Percentiles rank a stretch among this genome's conserved stretches.
phyloP scores from a whole-genome alignment of 2,888 invertebrate genomes.

The Abrostola tripartita region DNA sequence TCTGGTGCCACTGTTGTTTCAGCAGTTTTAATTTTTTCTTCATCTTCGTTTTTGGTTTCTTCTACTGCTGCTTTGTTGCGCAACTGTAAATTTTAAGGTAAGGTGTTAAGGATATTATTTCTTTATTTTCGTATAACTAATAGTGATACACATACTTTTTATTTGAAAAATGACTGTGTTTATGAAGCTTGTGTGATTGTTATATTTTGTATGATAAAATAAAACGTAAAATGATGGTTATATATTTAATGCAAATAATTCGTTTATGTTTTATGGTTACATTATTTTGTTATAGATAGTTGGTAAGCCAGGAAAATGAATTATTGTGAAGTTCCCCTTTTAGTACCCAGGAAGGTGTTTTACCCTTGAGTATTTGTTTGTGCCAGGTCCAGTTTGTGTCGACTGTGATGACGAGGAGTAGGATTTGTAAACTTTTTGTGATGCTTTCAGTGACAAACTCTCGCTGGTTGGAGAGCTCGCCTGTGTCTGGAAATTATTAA shows the following conservation, averaged over 20 bases:
- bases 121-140: constrained; percentile 2
- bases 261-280: too few relatives aligned
- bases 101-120: background rate
- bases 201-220: background rate
- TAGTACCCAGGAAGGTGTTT: constrained; percentile 48
- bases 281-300: too few relatives aligned
- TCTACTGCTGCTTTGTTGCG: constrained; percentile 69
- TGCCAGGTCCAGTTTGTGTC: constrained; percentile 74
- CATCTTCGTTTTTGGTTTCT: constrained; percentile 60
- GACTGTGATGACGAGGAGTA: constrained; percentile 78
- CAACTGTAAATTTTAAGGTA: constrained; percentile 69
- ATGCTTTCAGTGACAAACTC: constrained; percentile 86
- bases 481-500: constrained; percentile 80
- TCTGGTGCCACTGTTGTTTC: constrained; percentile 59
- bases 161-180: background rate
- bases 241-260: background rate
- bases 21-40: constrained; percentile 56
- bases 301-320: constrained; percentile 4
- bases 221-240: constrained; percentile 7
- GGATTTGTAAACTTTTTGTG: constrained; percentile 84
- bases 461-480: constrained; percentile 80
- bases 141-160: constrained; percentile 1
- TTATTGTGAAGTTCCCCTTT: constrained; percentile 31
- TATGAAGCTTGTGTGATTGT: constrained; percentile 13
- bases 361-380: constrained; percentile 83